phyloP scores from a whole-genome alignment of 2,888 invertebrate genomes.

The Eulithis testata region DNA sequence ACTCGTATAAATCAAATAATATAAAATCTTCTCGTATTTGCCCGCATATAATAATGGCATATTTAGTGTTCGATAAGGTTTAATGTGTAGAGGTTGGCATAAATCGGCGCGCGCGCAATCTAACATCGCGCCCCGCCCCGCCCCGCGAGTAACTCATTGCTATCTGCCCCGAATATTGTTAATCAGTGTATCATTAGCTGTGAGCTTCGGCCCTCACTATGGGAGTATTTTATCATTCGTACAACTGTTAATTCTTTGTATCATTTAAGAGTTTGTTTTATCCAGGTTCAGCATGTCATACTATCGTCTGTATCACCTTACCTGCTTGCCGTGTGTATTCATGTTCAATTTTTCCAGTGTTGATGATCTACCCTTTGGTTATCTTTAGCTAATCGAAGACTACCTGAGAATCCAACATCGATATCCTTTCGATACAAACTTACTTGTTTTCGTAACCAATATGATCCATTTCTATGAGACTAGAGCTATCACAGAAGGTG shows the following conservation, averaged over 20 bases:
- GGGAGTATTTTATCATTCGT: conserved; percentile 34
- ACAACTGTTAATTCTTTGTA: conserved; percentile 3
- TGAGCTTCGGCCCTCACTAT: conserved; percentile 58
- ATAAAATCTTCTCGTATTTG: conserved; percentile 66
- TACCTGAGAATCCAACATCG: no score
- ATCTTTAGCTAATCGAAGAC: no score
- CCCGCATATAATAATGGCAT: conserved; percentile 83
- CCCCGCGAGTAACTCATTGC: conserved; percentile 77
- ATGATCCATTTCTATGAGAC: no score
- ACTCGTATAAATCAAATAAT: conserved; percentile 69
- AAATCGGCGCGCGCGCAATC: conserved; percentile 77
- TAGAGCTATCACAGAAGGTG: no score
- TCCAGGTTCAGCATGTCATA: not conserved
- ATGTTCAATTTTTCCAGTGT: no score
- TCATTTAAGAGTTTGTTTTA: not conserved
- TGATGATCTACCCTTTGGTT: no score
- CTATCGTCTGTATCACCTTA: no score
- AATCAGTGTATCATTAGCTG: conserved; percentile 83
- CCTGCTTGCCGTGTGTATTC: no score
- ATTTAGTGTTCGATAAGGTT: conserved; percentile 82
- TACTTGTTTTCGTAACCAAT: no score
- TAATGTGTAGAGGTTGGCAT: conserved; percentile 80
- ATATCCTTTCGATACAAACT: no score
- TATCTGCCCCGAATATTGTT: conserved; percentile 84
- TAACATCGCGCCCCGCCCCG: conserved; percentile 68